A percentile compares a stretch with the other conserved stretches of the same genome.
These are phyloP conservation scores for Ephydatia muelleri DNA, from an alignment of 37 sponge, comb jelly and placozoan species.

Conservation along the genomic window DNA sequence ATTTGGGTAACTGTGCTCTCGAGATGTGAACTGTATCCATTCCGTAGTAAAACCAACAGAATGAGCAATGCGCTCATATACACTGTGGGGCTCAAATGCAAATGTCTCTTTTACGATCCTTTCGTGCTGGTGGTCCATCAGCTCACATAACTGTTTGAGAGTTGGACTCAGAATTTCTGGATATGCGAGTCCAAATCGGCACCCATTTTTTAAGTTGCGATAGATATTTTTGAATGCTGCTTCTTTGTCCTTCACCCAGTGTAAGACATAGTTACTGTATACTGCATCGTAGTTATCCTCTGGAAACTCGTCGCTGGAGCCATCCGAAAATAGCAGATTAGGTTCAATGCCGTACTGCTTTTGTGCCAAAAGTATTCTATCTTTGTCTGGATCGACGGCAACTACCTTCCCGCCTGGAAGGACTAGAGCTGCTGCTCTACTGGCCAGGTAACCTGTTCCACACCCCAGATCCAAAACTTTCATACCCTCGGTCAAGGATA, in stretches of 20 bases:
- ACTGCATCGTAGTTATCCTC: not conserved
- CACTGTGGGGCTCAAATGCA: not conserved
- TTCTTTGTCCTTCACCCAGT: not conserved
- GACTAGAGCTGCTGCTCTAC: not conserved
- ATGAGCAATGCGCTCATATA: not conserved
- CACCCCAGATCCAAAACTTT: constrained; percentile 15
- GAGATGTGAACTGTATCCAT: too few relatives aligned
- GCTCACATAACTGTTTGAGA: not conserved
- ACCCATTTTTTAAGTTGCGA: not conserved
- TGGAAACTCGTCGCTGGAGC: not conserved
- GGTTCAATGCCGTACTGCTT: not conserved
- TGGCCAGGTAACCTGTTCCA: constrained; percentile 10
- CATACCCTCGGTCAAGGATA: not conserved
- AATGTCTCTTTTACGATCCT: not conserved
- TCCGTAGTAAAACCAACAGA: not conserved
- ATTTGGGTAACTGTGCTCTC: too few relatives aligned
- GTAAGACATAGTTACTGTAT: not conserved
- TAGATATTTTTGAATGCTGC: not conserved
- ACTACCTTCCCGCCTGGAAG: not conserved
- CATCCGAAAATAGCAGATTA: not conserved
- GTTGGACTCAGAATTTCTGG: not conserved
- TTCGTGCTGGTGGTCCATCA: not conserved
- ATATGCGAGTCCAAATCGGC: not conserved
- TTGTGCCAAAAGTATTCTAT: not conserved
- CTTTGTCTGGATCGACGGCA: not conserved